Base-by-base conservation (phyloP, 1,140 invertebrate genomes). In the Onthophagus taurus region DNA sequence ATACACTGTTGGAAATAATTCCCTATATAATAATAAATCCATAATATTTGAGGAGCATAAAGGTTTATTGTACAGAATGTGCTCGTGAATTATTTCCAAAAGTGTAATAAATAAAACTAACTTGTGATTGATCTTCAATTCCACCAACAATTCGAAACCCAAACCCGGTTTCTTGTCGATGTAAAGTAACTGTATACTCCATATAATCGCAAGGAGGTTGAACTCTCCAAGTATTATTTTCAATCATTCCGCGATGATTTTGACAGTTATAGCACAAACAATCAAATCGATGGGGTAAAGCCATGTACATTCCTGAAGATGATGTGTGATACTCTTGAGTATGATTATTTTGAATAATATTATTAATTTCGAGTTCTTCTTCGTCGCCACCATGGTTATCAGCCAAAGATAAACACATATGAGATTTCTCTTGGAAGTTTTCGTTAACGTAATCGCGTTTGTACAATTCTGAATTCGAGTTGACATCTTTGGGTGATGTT, bases 81-180 rank as follows among this genome's bases (percentile, higher is more conserved):
- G n/a, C n/a, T n/a, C n/a, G n/a, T n/a, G n/a, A n/a, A n/a, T n/a
- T n/a, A n/a, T n/a, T n/a, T n/a, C n/a, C n/a, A n/a, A n/a, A n/a
- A n/a, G n/a, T n/a, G n/a, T n/a, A n/a, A n/a, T n/a, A n/a, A n/a
- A n/a, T n/a, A n/a, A n/a, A n/a, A n/a, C 19, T 39, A 45, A 87
- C 89, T 70, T 96, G 88, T 49, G 91, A 92, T 48, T 89, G 88
- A 72, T 97, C 94, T 70, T 98, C 95, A 1, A 90, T 93, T 20
- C 96, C 96, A n/a, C 96, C 96, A 20, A 98, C 89, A 61, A 98
- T 95, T 51, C 95, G 74, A 72, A 99, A 98, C 5, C 96, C 96
- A 72, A 98, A 96, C 11, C 91, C 90, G 59, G 77, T 78, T 37
- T 91, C 85, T 60, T 89, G 84, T 37, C 86, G 72, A 23, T 82